Base-by-base conservation (phyloP, 2,113 vertebrate species). In the Pithys albifrons region DNA sequence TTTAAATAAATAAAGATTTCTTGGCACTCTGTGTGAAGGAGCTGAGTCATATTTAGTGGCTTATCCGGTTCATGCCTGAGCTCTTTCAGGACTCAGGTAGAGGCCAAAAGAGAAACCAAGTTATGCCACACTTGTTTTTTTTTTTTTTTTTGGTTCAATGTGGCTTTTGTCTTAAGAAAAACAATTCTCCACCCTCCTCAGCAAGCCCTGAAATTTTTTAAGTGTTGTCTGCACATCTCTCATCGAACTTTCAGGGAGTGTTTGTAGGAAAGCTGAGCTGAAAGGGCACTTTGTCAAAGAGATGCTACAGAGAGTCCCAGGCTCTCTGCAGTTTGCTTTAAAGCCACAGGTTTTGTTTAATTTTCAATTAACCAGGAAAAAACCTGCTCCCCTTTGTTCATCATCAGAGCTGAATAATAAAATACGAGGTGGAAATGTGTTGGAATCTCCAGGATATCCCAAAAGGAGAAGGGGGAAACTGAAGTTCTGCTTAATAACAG, bases 1-100 rank as follows among this genome's bases (percentile, higher is more conserved):
- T 92, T 97, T 94, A 83, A 97, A 91, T 93, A 98, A 98, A 98
- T 67, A 97, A 67, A 93, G 74, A 46, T 67, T 71, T 77, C 76
- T 87, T 87, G 54, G 55, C 62, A 62, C 10, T 19, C 37, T 39
- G 14, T 51, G n/a, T 54, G 94, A 93, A 92, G 39, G 85, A 70
- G 54, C 82, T 37, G 80, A 88, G 77, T 97, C 96, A 91, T 51
- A 39, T 88, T 91, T 33, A 14, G 51, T 19, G 43, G 58, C 74
- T 95, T 93, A 91, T 79, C 88, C 4, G 5, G 41, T 74, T 74
- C 61, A 59, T 54, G 91, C 54, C 62, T 54, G 46, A 83, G 17
- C 54, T 96, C 95, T 96, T 90, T 37, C 95, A 95, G 95, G 37
- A 73, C 62, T 94, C 85, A 80, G 43, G 28, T 82, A 35, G 84